Percentiles rank a stretch among this genome's conserved stretches.
Evolutionary conservation across 2,113 vertebrate genomes (phyloP).

Genomic region (Melospiza georgiana): DNA sequence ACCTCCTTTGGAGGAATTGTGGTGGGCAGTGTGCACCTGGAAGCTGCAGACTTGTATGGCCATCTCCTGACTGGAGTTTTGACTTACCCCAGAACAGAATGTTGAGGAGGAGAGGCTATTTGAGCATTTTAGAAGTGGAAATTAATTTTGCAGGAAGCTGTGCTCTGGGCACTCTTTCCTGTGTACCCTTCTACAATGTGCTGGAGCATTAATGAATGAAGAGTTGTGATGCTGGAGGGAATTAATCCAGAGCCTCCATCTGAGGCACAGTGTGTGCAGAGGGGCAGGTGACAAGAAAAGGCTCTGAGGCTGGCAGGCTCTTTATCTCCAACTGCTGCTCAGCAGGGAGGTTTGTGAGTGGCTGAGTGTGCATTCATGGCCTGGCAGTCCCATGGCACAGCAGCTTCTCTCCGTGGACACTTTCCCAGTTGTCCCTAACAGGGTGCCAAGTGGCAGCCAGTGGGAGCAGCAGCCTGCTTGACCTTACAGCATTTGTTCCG

Average conservation of each 20-base stretch:
- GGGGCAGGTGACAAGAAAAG: background rate
- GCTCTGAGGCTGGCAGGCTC: background rate
- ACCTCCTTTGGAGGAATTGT: background rate
- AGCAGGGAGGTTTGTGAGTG: background rate
- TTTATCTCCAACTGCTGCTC: slow-evolving; percentile 37
- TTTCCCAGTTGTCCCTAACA: background rate
- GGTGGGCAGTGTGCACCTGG: background rate
- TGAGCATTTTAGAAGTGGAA: background rate
- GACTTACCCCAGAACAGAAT: background rate
- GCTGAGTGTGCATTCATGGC: background rate
- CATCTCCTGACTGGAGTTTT: background rate
- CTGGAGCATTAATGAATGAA: background rate
- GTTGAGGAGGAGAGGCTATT: background rate
- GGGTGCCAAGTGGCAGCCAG: background rate
- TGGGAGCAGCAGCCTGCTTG: background rate
- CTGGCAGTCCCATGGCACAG: background rate
- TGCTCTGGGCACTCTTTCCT: background rate
- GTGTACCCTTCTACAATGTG: background rate
- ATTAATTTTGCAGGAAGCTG: background rate
- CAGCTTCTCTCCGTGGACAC: background rate
- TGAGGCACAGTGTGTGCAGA: background rate
- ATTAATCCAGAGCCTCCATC: background rate
- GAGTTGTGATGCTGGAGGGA: background rate
- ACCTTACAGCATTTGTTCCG: background rate
- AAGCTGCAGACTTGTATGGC: background rate